Evolutionary conservation across 2,113 vertebrate genomes (phyloP), one percentile per base, ranked within the genome.

Genomic region (Colius striatus): DNA sequence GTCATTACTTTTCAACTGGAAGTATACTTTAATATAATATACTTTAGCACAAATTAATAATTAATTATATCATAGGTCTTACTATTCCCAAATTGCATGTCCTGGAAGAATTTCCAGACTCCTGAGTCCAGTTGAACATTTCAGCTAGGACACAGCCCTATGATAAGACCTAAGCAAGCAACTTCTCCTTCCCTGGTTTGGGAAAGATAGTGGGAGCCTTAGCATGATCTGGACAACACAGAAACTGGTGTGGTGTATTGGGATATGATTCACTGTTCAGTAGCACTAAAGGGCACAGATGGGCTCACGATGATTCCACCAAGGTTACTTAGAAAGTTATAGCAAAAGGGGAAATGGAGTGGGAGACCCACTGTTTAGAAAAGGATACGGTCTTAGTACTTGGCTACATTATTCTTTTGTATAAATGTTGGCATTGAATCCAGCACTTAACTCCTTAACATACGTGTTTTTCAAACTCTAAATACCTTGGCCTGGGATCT

Each of bases 381-480:
- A 71, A 75, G 32, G 20, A 67, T n/a, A 48, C n/a, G 68, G 91
- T 34, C 20, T 74, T 81, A 62, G 26, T 54, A 34, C 26, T 77
- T 90, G 22, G 11, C 45, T 81, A 15, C 5, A 4, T 2, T 57
- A 84, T 20, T 72, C 30, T 57, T 26, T 32, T 74, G 16, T 47
- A 60, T 61, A 30, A 87, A 74, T 83, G 71, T 51, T 87, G 62
- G 66, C 70, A 61, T 19, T 63, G 55, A 89, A 72, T 85, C 19
- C 29, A 70, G 51, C 17, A 20, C 43, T 66, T 57, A 22, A 54
- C 16, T 88, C 60, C 23, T 86, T 68, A 71, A 32, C 60, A 45
- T 81, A 55, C 61, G 29, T 57, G 57, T 34, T 81, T 95, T 93
- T 80, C 80, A 92, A 87, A 87, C 34, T 86, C 27, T 62, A 84